Conservation (phyloP, 2,113 vertebrate genomes). For the Holacanthus passer region DNA sequence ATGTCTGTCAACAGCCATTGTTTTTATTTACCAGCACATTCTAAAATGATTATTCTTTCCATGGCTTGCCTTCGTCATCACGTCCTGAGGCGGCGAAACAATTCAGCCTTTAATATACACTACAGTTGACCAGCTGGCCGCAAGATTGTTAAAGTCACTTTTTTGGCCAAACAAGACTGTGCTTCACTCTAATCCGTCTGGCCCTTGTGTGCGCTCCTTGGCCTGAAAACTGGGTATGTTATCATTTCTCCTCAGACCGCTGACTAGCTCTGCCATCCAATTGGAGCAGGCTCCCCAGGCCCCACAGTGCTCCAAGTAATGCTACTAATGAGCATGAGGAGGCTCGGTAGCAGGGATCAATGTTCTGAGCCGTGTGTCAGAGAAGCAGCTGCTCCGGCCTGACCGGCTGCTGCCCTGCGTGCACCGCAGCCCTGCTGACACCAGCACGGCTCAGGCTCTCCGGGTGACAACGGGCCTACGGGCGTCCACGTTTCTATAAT, state of each 20-base stretch:
- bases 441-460: constrained; percentile 26
- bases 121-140: constrained; percentile 57
- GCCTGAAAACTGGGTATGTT: constrained; percentile 60
- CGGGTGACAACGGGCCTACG: constrained; percentile 24
- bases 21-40: constrained; percentile 19
- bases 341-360: constrained; percentile 64
- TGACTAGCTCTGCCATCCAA: constrained; percentile 50
- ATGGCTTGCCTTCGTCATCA: constrained; percentile 21
- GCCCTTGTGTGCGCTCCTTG: constrained; percentile 58
- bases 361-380: constrained; percentile 37
- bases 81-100: constrained; percentile 33
- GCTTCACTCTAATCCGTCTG: constrained; percentile 63
- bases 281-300: constrained; percentile 48
- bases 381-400: constrained; percentile 47
- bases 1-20: constrained; percentile 15
- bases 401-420: constrained; percentile 44
- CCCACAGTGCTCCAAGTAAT: constrained; percentile 57
- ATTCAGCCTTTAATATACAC: constrained; percentile 37
- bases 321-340: constrained; percentile 74
- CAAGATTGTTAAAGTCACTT: constrained; percentile 58
- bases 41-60: constrained; percentile 40
- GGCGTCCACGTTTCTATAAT: constrained; percentile 67
- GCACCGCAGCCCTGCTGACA: constrained; percentile 45
- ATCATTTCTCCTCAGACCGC: constrained; percentile 67
- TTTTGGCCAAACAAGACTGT: constrained; percentile 51